Evolutionary conservation across 2,888 invertebrate species (phyloP).

Genomic region (Dorcus hopei): DNA sequence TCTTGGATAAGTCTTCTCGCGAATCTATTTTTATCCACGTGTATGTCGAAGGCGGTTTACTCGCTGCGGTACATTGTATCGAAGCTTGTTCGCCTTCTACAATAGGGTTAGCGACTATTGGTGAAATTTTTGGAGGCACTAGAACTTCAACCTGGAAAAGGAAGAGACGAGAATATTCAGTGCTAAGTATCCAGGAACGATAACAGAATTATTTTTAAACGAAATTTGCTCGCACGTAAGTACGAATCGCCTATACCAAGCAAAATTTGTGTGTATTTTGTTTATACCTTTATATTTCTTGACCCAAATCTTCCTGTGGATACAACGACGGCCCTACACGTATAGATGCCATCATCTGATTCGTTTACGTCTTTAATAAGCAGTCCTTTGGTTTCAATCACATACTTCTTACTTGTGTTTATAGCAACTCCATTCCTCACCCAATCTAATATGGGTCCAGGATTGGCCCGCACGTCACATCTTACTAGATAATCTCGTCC

Average conservation of each 20-base stretch:
- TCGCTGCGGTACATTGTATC: constrained; percentile 73
- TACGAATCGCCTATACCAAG: background rate
- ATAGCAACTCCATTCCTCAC: constrained; percentile 72
- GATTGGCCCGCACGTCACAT: constrained; percentile 83
- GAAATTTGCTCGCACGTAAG: background rate
- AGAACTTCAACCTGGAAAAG: constrained; percentile 60
- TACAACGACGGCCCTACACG: constrained; percentile 81
- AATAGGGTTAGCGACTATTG: constrained; percentile 62
- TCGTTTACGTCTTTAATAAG: constrained; percentile 74
- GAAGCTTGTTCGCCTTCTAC: constrained; percentile 77
- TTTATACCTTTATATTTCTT: constrained; percentile 67
- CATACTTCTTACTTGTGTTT: constrained; percentile 66
- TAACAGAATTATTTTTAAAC: too few relatives aligned
- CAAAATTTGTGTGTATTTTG: background rate
- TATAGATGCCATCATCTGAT: constrained; percentile 82
- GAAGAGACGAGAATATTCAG: background rate
- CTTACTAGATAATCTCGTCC: constrained; percentile 73
- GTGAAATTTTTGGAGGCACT: constrained; percentile 69
- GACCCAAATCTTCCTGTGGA: constrained; percentile 76
- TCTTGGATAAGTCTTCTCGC: constrained; percentile 67
- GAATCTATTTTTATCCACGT: constrained; percentile 77
- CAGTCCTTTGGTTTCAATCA: constrained; percentile 72
- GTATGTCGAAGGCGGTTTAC: constrained; percentile 81
- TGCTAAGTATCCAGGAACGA: background rate
- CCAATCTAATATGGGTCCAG: constrained; percentile 84